Evolutionary conservation across 2,888 invertebrate genomes (phyloP).

Genomic region (Ashinkailepas kermadecensis): DNA sequence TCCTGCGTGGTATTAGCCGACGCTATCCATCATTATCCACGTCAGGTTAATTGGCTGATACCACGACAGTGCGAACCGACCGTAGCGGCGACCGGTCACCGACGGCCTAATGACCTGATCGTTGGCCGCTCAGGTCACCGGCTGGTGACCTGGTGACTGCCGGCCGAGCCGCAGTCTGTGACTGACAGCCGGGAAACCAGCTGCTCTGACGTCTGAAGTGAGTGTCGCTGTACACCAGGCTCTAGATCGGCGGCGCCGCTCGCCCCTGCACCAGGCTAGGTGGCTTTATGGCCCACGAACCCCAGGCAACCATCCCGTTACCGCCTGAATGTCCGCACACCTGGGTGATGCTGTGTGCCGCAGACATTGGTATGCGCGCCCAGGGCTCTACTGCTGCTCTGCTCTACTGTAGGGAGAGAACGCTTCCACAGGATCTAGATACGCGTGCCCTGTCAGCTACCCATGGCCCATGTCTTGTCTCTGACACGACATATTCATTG

Average conservation of each 20-base stretch:
- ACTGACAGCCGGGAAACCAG: background rate
- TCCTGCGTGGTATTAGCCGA: background rate
- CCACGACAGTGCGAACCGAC: background rate
- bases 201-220: background rate
- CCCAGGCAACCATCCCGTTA: no score
- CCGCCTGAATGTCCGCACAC: no score
- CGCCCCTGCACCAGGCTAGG: no score
- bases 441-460: no score
- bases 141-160: background rate
- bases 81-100: background rate
- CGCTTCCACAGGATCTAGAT: no score
- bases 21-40: background rate
- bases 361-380: no score
- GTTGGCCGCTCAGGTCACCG: background rate
- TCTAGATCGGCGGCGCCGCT: background rate
- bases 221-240: background rate
- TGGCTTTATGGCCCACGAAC: no score
- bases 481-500: no score
- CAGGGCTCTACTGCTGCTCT: no score
- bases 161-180: background rate
- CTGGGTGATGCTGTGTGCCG: no score
- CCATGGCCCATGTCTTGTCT: no score
- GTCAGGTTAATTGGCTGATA: slow-evolving; percentile 13
- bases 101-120: background rate
- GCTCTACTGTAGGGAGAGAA: no score